phyloP scores from a whole-genome alignment of 2,113 vertebrate species.

The Scomber colias region DNA sequence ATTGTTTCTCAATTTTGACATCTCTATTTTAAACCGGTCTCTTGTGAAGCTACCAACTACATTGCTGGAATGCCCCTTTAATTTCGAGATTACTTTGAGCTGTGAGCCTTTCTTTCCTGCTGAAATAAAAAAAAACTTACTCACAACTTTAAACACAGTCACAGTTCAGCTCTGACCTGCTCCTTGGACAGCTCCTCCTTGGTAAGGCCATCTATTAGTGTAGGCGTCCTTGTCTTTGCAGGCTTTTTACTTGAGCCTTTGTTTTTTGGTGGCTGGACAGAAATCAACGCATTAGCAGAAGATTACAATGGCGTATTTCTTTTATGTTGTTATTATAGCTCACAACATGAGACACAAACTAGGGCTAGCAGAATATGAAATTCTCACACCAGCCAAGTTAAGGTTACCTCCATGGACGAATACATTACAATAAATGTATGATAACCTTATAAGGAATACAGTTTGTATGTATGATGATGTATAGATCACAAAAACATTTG shows the following conservation, averaged over 20 bases:
- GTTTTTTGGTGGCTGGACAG: slow-evolving; percentile 89
- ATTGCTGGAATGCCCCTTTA: neutral
- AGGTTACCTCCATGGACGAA: too few species aligned
- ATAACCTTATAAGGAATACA: too few species aligned
- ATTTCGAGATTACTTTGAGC: neutral
- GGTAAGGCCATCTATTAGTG: slow-evolving; percentile 83
- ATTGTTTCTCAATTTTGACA: neutral
- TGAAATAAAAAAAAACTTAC: neutral
- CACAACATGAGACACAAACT: too few species aligned
- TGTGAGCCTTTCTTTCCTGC: neutral
- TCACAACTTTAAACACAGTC: neutral
- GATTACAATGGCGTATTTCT: neutral
- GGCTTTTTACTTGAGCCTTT: slow-evolving; percentile 72
- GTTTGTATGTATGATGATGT: neutral
- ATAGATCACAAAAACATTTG: neutral
- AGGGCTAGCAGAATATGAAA: too few species aligned
- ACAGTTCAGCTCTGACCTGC: slow-evolving; percentile 86
- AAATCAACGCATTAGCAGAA: slow-evolving; percentile 4
- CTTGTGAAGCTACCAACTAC: too few species aligned
- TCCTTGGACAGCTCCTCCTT: slow-evolving; percentile 90
- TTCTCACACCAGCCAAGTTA: neutral
- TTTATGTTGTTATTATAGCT: neutral
- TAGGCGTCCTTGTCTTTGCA: slow-evolving; percentile 76
- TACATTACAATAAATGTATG: too few species aligned
- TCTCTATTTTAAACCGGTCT: neutral